Base-by-base conservation (phyloP, 1,140 invertebrate species). In the Caenorhabditis briggsae region DNA sequence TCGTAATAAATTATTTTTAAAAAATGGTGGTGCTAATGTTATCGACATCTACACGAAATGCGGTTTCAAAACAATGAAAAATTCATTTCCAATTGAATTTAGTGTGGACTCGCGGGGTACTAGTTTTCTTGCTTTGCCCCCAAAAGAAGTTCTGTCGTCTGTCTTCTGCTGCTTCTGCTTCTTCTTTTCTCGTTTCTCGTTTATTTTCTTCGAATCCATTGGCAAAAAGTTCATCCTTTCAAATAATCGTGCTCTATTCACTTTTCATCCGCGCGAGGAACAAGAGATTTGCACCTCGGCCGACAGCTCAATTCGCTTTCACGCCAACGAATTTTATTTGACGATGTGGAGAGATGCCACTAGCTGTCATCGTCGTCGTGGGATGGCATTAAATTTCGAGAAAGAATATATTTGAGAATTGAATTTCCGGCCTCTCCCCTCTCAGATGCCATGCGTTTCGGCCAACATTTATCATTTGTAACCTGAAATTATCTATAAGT, bases 51-150 rank as follows among this genome's bases (percentile, higher is more conserved):
- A 8, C 20, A 20, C 16, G 46, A 70, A 25, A 74, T 48, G n/a
- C 46, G 46, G 65, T 74, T 41, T 74, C 65, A 43, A 74, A 74
- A 74, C 33, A 74, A n/a, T 74, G 65, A 74, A 43, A 74, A 74
- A 46, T 41, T 46, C 65, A 74, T 74, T 74, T 74, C 46, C 65
- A 74, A 74, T 74, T 43, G 43, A 74, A 74, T 74, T 74, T 46
- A 18, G 65, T 74, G 65, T 74, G 46, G 43, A 18, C 43, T 74
- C 41, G 46, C 46, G 65, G 65, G 43, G 16, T 64, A 33, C 20
- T 64, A 11, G 9, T 64, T 64, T 41, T 18, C 9, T 33, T 25
- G 61, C 20, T 64, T 7, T 33, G 9, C 23, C n/a, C 56, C 56
- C 20, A n/a, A 58, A 53, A 53, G 3, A 33, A 3, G 1, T 33